Base-by-base conservation (phyloP, 2,113 vertebrate genomes). In the Burhinus bistriatus region DNA sequence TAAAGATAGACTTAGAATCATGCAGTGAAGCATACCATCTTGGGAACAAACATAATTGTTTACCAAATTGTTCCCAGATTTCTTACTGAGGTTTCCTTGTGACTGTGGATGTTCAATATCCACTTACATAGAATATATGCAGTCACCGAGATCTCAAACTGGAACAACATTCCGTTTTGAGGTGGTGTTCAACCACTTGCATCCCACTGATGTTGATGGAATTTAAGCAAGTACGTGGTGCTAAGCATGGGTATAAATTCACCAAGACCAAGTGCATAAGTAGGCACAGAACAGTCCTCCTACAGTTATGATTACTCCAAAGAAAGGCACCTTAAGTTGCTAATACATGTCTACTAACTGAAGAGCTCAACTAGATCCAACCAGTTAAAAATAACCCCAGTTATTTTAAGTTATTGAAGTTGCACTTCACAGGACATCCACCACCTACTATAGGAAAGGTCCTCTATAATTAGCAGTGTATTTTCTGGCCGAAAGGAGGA, bases 331-430 rank as follows among this genome's bases (percentile, higher is more conserved):
- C 26, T 54, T 9, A 36, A 69, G 49, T 44, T 93, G 61, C 32
- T 76, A 40, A 58, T 54, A 11, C 30, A 16, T 2, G 6, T 58
- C 25, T 58, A 72, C 66, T 83, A 90, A 90, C 85, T 62, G 54
- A 87, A 87, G 78, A 96, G 23, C 34, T 80, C 52, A 32, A 45
- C 2, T 7, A 64, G 36, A 70, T 66, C 57, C 58, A 77, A 29
- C 22, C 47, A 61, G 81, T 82, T 94, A 97, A 98, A 98, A 98
- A 98, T 98, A 98, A 89, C 87, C 73, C 40, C 18, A 23, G 76
- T 84, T 96, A 93, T 96, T 95, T 93, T 57, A 64, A 78, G 70
- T 85, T 52, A 68, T 40, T 66, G 16, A 82, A 91, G 23, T 62
- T 96, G 57, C 34, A 90, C 83, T 87, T 70, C 52, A 40, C 40